Conservation (phyloP, 2,888 invertebrate genomes). For the Drosophila tripunctata region DNA sequence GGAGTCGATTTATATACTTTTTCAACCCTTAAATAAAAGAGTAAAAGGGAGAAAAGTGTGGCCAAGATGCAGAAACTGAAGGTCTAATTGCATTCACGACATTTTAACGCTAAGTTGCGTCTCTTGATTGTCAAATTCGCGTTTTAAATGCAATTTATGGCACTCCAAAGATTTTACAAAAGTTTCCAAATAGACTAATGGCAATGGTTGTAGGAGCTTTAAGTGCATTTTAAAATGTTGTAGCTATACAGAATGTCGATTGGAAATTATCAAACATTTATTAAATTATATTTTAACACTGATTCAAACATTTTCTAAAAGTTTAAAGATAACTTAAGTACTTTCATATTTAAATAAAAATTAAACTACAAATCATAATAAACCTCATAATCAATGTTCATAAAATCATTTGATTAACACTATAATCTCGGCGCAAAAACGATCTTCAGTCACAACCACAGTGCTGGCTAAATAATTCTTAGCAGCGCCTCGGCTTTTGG, state of each 20-base stretch:
- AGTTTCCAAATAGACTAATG: background rate
- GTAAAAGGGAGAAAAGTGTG: too few relatives aligned
- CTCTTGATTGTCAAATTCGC: constrained; percentile 55
- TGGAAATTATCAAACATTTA: background rate
- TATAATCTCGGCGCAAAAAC: too few relatives aligned
- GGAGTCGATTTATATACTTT: background rate
- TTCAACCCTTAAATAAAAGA: background rate
- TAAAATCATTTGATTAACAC: too few relatives aligned
- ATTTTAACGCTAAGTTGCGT: constrained; percentile 54
- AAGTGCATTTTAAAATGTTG: background rate
- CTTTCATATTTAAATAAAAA: too few relatives aligned
- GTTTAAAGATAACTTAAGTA: too few relatives aligned
- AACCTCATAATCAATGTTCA: too few relatives aligned
- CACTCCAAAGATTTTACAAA: constrained; percentile 4
- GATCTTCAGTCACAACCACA: background rate
- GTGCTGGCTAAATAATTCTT: constrained; percentile 1
- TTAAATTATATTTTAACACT: too few relatives aligned
- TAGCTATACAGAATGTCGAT: background rate
- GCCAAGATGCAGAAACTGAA: constrained; percentile 1
- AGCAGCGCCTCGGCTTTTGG: constrained; percentile 1
- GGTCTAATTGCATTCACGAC: constrained; percentile 63
- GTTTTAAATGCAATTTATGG: constrained; percentile 34
- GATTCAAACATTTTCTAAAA: too few relatives aligned
- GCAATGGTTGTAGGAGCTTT: background rate
- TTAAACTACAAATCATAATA: too few relatives aligned